These are phyloP conservation scores for Stomatorhinus ivindoensis DNA, from an alignment of 2,113 vertebrate genomes.

Conservation along the genomic window DNA sequence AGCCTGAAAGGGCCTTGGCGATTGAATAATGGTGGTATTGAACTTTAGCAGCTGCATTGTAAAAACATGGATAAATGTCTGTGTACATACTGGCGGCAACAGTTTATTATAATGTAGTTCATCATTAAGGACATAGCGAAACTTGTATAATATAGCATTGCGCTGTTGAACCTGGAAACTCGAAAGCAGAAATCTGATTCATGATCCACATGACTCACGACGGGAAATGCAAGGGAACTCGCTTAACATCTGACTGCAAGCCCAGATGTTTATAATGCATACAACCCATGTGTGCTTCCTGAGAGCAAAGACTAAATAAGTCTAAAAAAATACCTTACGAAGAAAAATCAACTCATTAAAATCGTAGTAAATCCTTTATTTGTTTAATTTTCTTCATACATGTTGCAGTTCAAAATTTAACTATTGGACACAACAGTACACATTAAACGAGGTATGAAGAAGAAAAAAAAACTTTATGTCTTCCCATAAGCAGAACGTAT, in stretches of 20 bases:
- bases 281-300: not conserved
- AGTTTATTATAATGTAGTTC: not conserved
- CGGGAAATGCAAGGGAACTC: not conserved
- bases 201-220: not conserved
- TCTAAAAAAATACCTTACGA: not conserved
- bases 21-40: not conserved
- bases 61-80: not conserved
- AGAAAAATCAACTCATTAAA: not conserved
- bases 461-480: not conserved
- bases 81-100: not conserved
- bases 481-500: not conserved
- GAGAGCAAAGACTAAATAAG: not conserved
- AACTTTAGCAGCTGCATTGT: not conserved
- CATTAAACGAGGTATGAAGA: not conserved
- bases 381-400: not conserved
- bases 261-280: not conserved
- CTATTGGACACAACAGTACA: not conserved
- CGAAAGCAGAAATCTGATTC: not conserved
- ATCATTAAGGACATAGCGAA: not conserved
- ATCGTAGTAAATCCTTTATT: conserved; percentile 8
- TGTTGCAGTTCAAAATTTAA: not conserved
- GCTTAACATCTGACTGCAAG: not conserved
- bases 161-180: not conserved
- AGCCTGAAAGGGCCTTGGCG: not conserved
- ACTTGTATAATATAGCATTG: not conserved